phyloP scores from a whole-genome alignment of 2,797 vertebrate genomes.

The Champsocephalus esox region DNA sequence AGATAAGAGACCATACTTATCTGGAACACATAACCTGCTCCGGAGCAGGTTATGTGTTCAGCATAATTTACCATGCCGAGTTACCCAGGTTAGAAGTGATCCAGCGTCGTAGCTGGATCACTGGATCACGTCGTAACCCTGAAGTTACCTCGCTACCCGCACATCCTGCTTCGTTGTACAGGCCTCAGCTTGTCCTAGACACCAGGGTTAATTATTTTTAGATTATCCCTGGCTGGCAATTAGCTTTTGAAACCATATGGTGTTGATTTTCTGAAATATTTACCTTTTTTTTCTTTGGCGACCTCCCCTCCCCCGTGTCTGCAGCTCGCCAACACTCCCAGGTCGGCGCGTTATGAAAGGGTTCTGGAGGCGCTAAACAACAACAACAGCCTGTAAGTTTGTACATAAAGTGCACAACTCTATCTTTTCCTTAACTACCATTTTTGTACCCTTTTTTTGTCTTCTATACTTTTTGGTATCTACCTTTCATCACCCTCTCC shows the following conservation, averaged over 20 bases:
- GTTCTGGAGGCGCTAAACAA: conserved; percentile 94
- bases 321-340: conserved; percentile 92
- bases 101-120: too few relatives aligned
- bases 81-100: too few relatives aligned
- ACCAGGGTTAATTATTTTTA: neutral
- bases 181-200: neutral
- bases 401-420: neutral
- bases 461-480: neutral
- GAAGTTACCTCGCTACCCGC: too few relatives aligned
- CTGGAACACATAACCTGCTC: too few relatives aligned
- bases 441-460: neutral
- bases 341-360: conserved; percentile 91
- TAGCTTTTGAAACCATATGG: conserved; percentile 16
- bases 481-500: neutral
- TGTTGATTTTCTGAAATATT: conserved; percentile 10
- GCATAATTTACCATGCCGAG: too few relatives aligned
- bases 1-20: too few relatives aligned
- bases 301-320: conserved; percentile 41
- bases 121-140: too few relatives aligned
- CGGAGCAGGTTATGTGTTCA: too few relatives aligned
- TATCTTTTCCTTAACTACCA: neutral
- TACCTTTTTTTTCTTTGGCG: neutral
- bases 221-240: neutral
- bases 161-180: too few relatives aligned
- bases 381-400: conserved; percentile 95